Base-by-base conservation (phyloP, 1,140 invertebrate species). In the Drosophila mayri region DNA sequence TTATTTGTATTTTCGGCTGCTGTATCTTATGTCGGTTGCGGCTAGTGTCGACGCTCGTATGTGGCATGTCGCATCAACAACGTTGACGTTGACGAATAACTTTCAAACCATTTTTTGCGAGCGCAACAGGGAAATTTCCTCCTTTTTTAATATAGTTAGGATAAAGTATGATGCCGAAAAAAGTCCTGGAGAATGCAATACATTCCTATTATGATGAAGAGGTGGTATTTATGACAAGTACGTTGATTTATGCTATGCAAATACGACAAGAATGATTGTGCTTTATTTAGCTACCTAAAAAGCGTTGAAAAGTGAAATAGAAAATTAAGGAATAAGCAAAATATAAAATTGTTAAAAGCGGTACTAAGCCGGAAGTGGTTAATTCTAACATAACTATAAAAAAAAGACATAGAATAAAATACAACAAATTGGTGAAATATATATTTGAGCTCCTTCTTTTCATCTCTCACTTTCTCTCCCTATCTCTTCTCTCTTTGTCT, bases 41-140 rank as follows among this genome's bases (percentile, higher is more conserved):
- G 73, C 59, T 35, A 25, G 43, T 28, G 47, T 43, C 49, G 63
- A 67, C 40, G 44, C 22, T 47, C 52, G 41, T 20, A 40, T 72
- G 54, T 72, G 44, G 70, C 35, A 49, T 41, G 70, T 72, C 30
- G 70, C 76, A 73, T 46, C 57, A 79, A 50, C 71, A 79, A 55
- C 70, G 44, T 32, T 80, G 81, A 84, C 81, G 67, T 84, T 85
- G 81, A 84, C 83, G 77, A 81, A 84, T 85, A 85, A 85, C 81
- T 81, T 72, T 73, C 60, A 73, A 66, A 81, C 67, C 72, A 76
- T 73, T 84, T 85, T 74, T 74, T 47, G 20, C 9, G 7, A 37
- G 25, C 20, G 35, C 52, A 35, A 47, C 44, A 74, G 65, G 37
- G 28, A 47, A 66, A 46, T 32, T 41, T 46, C 28, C 20, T 30